A percentile compares a stretch with the other conserved stretches of the same genome.
Evolutionary conservation across 2,888 invertebrate genomes (phyloP).

Genomic region (Acleris holmiana): DNA sequence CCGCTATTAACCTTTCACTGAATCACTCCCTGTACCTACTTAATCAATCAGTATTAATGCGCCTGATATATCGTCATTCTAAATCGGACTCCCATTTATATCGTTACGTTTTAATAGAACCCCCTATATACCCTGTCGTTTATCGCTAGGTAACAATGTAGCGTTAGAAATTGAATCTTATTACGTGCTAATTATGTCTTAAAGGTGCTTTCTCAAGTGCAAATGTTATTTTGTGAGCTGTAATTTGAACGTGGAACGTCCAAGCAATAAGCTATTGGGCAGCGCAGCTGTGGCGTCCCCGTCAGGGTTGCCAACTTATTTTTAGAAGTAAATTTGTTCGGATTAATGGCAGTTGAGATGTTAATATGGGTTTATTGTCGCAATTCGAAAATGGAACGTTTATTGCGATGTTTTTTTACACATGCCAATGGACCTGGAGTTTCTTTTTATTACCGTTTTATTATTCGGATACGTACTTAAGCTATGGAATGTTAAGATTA

Average conservation of each 20-base stretch:
- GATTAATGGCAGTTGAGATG: slow-evolving; percentile 65
- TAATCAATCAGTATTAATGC: slow-evolving; percentile 39
- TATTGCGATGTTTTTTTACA: slow-evolving; percentile 34
- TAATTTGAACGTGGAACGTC: slow-evolving; percentile 66
- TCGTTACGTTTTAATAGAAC: slow-evolving; percentile 60
- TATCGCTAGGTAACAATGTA: slow-evolving; percentile 41
- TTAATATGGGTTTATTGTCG: slow-evolving; percentile 68
- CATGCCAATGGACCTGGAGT: slow-evolving; percentile 3
- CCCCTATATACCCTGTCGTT: slow-evolving; percentile 43
- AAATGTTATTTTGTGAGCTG: slow-evolving; percentile 53
- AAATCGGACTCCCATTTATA: slow-evolving; percentile 50
- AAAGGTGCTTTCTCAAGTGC: slow-evolving; percentile 39
- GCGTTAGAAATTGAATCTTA: slow-evolving; percentile 46
- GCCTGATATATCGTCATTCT: slow-evolving; percentile 51
- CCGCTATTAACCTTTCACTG: slow-evolving; percentile 37
- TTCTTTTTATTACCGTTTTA: slow-evolving; percentile 34
- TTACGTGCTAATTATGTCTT: slow-evolving; percentile 39
- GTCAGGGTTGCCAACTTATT: slow-evolving; percentile 77
- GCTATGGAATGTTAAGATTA: slow-evolving; percentile 27
- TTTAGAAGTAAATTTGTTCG: slow-evolving; percentile 73
- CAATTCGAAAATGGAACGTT: slow-evolving; percentile 54
- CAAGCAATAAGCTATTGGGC: slow-evolving; percentile 75
- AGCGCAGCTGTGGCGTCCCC: slow-evolving; percentile 71
- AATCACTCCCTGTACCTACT: slow-evolving; percentile 32
- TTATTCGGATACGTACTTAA: slow-evolving; percentile 18